A percentile compares a stretch with the other conserved stretches of the same genome.
Evolutionary conservation across 2,888 invertebrate species (phyloP).

Genomic region (Epistrophella euchroma): DNA sequence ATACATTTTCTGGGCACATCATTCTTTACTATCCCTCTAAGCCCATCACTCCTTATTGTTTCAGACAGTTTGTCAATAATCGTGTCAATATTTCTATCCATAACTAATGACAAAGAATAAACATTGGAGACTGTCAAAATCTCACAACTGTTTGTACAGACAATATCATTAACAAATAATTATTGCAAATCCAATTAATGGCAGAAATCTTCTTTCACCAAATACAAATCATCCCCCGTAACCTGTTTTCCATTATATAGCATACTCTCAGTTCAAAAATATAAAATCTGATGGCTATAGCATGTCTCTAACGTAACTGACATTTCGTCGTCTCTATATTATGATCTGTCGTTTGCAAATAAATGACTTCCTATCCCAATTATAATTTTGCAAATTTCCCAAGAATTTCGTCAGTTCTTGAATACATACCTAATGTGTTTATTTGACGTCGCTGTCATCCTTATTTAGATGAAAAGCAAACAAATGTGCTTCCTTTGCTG

Average conservation of each 20-base stretch:
- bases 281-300: slow-evolving; percentile 6
- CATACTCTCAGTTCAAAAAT: slow-evolving; percentile 2
- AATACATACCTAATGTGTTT: not conserved
- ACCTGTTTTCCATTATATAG: not conserved
- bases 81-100: not conserved
- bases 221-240: not conserved
- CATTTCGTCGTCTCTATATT: not conserved
- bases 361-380: slow-evolving; percentile 34
- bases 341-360: slow-evolving; percentile 36
- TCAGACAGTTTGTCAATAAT: not conserved
- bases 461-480: slow-evolving; percentile 22
- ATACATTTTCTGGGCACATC: not conserved
- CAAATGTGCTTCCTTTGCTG: slow-evolving; percentile 28
- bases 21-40: not conserved
- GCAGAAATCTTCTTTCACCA: not conserved
- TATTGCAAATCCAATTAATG: slow-evolving; percentile 21
- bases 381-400: slow-evolving; percentile 38
- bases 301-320: slow-evolving; percentile 3
- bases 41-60: not conserved
- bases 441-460: slow-evolving; percentile 29
- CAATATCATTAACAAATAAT: slow-evolving; percentile 33
- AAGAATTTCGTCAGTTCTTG: slow-evolving; percentile 10
- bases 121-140: slow-evolving; percentile 3
- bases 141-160: not conserved
- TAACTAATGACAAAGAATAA: not conserved